A percentile compares a stretch with the other conserved stretches of the same genome.
These are phyloP conservation scores for Galaxias olidus DNA, from an alignment of 2,797 vertebrate genomes.

Conservation along the genomic window DNA sequence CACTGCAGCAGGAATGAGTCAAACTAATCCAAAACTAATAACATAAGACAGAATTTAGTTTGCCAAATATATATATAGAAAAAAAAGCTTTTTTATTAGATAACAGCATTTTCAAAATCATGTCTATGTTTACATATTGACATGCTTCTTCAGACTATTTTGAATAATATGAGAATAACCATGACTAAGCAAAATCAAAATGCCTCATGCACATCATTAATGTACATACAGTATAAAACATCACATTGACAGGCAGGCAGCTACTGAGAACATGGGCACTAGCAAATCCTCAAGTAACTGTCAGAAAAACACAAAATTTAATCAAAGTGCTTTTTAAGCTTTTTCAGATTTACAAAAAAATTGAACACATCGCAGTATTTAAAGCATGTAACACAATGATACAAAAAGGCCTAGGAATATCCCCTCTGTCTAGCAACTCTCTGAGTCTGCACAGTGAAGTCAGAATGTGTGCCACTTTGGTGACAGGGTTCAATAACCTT, in stretches of 20 bases:
- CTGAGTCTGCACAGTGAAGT: slow-evolving; percentile 21
- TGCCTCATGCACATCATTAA: slow-evolving; percentile 30
- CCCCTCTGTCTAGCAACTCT: slow-evolving; percentile 21
- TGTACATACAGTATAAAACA: slow-evolving; percentile 62
- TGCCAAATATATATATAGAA: background rate
- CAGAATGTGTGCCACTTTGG: slow-evolving; percentile 39
- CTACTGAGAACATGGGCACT: slow-evolving; percentile 51
- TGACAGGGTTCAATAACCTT: slow-evolving; percentile 33
- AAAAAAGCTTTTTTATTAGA: background rate
- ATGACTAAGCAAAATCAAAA: slow-evolving; percentile 27
- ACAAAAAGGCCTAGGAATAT: slow-evolving; percentile 46
- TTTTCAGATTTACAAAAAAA: slow-evolving; percentile 47
- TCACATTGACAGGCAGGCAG: slow-evolving; percentile 59
- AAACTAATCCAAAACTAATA: too few relatives aligned
- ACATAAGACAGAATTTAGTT: too few relatives aligned
- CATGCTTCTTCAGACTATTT: slow-evolving; percentile 58
- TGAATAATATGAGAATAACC: background rate
- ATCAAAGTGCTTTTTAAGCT: slow-evolving; percentile 54
- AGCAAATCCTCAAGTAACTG: slow-evolving; percentile 45
- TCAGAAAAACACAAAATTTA: slow-evolving; percentile 42
- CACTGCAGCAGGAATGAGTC: too few relatives aligned
- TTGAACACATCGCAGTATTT: slow-evolving; percentile 48
- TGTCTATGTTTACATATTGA: slow-evolving; percentile 52
- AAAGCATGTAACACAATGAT: slow-evolving; percentile 55
- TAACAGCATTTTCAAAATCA: slow-evolving; percentile 3